These are phyloP conservation scores for Parauchenoglanis punctatus DNA, from an alignment of 2,797 vertebrate genomes.

Conservation along the genomic window DNA sequence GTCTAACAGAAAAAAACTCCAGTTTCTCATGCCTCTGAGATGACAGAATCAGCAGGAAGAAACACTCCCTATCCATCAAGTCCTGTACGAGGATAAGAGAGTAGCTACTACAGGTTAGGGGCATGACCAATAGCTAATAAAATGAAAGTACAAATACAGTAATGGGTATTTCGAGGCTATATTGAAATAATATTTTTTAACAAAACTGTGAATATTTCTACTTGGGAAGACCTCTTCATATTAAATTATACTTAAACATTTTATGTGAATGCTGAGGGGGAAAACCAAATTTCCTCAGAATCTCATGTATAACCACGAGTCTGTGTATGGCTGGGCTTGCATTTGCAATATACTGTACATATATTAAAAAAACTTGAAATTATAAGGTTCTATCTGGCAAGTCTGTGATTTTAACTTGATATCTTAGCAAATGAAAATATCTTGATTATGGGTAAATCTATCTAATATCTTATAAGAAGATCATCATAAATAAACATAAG, in stretches of 20 bases:
- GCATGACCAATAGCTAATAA: constrained; percentile 36
- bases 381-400: not conserved
- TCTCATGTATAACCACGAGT: not conserved
- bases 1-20: constrained; percentile 37
- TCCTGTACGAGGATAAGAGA: constrained; percentile 13
- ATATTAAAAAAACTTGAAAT: not conserved
- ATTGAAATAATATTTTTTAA: constrained; percentile 45
- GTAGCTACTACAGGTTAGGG: constrained; percentile 13
- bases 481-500: not conserved
- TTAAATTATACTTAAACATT: not conserved
- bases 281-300: not conserved
- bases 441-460: not conserved
- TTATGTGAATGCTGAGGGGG: not conserved
- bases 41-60: constrained; percentile 49
- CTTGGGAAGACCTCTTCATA: not conserved
- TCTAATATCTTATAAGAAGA: not conserved
- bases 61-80: constrained; percentile 39
- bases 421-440: too few species aligned
- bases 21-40: constrained; percentile 41
- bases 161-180: constrained; percentile 45
- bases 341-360: not conserved
- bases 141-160: constrained; percentile 42
- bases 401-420: not conserved
- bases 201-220: not conserved
- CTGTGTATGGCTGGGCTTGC: not conserved